phyloP scores from a whole-genome alignment of 2,113 vertebrate genomes.

The Hippocampus abdominalis region DNA sequence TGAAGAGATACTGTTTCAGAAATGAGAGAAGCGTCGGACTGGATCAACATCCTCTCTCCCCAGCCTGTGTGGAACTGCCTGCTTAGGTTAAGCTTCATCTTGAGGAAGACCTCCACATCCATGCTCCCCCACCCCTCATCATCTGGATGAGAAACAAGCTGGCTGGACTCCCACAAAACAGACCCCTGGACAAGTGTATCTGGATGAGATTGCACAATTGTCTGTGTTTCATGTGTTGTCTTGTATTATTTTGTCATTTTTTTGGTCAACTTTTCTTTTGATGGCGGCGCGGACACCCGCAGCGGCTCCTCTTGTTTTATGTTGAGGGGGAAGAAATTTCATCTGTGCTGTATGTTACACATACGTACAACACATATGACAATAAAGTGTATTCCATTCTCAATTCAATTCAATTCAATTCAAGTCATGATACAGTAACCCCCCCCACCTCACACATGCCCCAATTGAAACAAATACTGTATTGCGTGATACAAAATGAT shows the following conservation, averaged over 20 bases:
- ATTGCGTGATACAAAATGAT: background rate
- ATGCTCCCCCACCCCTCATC: background rate
- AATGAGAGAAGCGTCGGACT: constrained; percentile 53
- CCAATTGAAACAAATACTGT: background rate
- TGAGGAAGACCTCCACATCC: constrained; percentile 24
- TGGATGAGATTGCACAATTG: too few relatives aligned
- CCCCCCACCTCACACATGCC: background rate
- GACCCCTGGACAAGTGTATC: constrained; percentile 4
- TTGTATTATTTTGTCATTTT: too few relatives aligned
- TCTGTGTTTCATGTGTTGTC: too few relatives aligned
- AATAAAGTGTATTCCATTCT: too few relatives aligned
- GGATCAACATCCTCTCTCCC: constrained; percentile 41
- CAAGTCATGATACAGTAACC: constrained; percentile 1
- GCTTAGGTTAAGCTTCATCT: constrained; percentile 46
- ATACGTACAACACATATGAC: too few relatives aligned
- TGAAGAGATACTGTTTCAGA: constrained; percentile 48
- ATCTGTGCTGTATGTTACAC: too few relatives aligned
- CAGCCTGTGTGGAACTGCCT: constrained; percentile 49
- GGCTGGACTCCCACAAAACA: constrained; percentile 10
- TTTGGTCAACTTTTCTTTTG: too few relatives aligned
- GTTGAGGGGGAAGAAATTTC: too few relatives aligned
- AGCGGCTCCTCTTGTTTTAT: too few relatives aligned
- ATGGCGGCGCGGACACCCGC: too few relatives aligned
- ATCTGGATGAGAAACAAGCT: constrained; percentile 11
- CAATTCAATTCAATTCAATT: too few relatives aligned